A percentile compares a stretch with the other conserved stretches of the same genome.
These are phyloP conservation scores for Gambusia yucatana DNA, from an alignment of 2,797 vertebrate genomes.

Conservation along the genomic window DNA sequence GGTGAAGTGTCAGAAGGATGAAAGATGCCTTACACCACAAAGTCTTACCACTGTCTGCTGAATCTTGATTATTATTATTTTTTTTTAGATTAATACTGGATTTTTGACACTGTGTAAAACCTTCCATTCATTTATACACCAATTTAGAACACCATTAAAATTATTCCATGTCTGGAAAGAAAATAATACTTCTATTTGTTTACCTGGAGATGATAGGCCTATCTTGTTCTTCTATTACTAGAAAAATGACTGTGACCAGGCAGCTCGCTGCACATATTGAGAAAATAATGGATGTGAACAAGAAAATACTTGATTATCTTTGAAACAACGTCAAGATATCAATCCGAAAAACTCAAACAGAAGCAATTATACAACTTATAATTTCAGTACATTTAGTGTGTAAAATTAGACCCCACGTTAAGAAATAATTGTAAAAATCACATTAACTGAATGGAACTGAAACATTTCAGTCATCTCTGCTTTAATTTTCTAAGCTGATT, in stretches of 20 bases:
- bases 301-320: not conserved
- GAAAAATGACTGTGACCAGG: not conserved
- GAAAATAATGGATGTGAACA: constrained; percentile 6
- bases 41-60: constrained; percentile 22
- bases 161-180: constrained; percentile 9
- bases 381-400: not conserved
- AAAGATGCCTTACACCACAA: constrained; percentile 42
- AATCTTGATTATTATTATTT: constrained; percentile 2
- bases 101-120: constrained; percentile 20
- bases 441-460: not conserved
- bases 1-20: constrained; percentile 37
- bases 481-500: not conserved
- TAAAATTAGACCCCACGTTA: not conserved
- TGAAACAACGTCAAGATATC: not conserved
- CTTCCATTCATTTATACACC: constrained; percentile 17
- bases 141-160: constrained; percentile 5
- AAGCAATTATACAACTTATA: not conserved
- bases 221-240: constrained; percentile 1
- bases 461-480: not conserved
- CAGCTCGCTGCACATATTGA: not conserved
- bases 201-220: constrained; percentile 1
- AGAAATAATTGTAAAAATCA: not conserved
- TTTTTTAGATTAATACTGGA: constrained; percentile 25
- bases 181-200: constrained; percentile 6
- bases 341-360: not conserved